Evolutionary conservation across 2,113 vertebrate genomes (phyloP).

Genomic region (Siniperca chuatsi): DNA sequence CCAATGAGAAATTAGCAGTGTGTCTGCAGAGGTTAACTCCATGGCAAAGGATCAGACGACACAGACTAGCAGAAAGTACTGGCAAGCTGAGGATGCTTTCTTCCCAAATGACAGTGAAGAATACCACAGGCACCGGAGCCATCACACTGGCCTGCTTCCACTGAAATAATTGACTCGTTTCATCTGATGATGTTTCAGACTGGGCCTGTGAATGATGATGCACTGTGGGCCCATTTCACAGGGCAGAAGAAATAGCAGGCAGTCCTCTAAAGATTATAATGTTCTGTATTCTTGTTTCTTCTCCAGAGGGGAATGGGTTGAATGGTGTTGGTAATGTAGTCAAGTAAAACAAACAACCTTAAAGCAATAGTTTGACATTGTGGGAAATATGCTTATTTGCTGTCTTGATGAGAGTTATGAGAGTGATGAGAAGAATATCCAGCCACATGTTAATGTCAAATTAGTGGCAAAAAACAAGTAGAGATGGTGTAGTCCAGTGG

Average conservation of each 20-base stretch:
- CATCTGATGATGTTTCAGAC: constrained; percentile 53
- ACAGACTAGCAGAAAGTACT: constrained; percentile 16
- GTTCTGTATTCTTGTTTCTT: not conserved
- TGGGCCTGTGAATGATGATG: constrained; percentile 30
- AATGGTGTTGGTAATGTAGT: not conserved
- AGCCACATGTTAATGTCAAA: not conserved
- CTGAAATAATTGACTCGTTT: constrained; percentile 60
- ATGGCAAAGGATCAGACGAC: constrained; percentile 24
- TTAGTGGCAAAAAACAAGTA: not conserved
- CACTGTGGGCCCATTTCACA: constrained; percentile 23
- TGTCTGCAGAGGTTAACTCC: constrained; percentile 11
- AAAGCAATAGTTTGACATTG: not conserved
- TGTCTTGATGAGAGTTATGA: not conserved
- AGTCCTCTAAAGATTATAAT: constrained; percentile 10
- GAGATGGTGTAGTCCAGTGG: not conserved
- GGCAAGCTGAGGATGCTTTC: constrained; percentile 29
- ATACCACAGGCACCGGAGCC: constrained; percentile 22
- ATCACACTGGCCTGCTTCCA: constrained; percentile 49
- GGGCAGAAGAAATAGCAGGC: not conserved
- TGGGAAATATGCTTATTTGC: not conserved
- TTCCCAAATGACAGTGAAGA: constrained; percentile 47
- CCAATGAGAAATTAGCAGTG: constrained; percentile 10
- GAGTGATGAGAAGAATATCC: not conserved
- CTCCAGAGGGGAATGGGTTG: not conserved
- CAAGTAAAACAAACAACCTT: not conserved